Conservation (phyloP, 2,113 vertebrate species). For the Perca fluviatilis region DNA sequence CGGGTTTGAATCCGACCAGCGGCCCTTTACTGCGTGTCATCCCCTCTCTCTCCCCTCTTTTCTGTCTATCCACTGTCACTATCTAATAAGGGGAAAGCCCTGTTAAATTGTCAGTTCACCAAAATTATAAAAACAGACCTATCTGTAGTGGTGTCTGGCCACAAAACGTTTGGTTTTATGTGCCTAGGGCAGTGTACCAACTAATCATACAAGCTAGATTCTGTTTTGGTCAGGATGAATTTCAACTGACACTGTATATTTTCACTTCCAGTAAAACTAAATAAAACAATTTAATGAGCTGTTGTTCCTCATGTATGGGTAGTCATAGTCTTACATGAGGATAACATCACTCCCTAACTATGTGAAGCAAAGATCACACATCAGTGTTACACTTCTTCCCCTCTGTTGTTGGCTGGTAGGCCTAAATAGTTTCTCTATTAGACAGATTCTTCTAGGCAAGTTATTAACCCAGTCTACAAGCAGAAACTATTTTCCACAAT, state of each 20-base stretch:
- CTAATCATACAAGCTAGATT: background rate
- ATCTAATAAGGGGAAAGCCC: too few relatives aligned
- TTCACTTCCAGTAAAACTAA: background rate
- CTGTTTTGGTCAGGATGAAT: background rate
- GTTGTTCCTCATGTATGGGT: background rate
- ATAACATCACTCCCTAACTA: conserved; percentile 1
- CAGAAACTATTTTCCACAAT: background rate
- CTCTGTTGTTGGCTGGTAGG: background rate
- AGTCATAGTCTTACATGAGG: background rate
- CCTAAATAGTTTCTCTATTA: conserved; percentile 10
- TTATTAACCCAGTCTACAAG: background rate
- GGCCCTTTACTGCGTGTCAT: too few relatives aligned
- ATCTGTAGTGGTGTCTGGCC: background rate
- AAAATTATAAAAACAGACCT: background rate
- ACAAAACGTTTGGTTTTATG: background rate
- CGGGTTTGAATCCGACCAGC: too few relatives aligned
- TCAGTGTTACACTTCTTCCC: background rate
- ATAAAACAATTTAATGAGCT: background rate
- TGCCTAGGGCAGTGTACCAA: background rate
- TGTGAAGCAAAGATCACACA: background rate
- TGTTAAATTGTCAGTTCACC: background rate
- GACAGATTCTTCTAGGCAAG: background rate
- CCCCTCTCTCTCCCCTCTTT: too few relatives aligned
- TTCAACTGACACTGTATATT: background rate
- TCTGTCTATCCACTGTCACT: too few relatives aligned